Conservation (phyloP, 2,113 vertebrate species). For the Chrysemys picta region DNA sequence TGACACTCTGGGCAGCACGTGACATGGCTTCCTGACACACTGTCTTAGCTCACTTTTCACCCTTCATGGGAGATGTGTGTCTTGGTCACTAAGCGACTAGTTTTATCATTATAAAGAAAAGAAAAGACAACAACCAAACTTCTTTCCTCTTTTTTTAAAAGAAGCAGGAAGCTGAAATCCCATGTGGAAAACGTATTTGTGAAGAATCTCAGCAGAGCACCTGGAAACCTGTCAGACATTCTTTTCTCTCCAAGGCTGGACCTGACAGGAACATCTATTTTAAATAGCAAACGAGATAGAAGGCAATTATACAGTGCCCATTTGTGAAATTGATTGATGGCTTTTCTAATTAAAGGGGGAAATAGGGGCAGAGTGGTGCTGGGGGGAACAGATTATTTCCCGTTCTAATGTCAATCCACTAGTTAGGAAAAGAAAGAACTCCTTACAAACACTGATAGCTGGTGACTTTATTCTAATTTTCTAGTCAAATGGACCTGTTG, state of each 20-base stretch:
- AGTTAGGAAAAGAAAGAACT: background rate
- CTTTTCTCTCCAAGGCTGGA: background rate
- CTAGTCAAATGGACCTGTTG: background rate
- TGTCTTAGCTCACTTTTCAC: background rate
- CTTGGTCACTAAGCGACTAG: background rate
- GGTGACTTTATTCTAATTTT: background rate
- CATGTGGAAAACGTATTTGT: background rate
- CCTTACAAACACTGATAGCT: background rate
- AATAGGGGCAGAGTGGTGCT: fast-evolving
- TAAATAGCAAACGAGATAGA: fast-evolving
- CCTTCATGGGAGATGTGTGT: background rate
- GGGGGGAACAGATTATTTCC: background rate
- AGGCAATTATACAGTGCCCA: background rate
- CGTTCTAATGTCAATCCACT: background rate
- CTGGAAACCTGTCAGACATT: conserved; percentile 4
- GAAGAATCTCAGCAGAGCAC: background rate
- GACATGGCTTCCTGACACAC: background rate
- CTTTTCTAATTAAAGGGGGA: background rate
- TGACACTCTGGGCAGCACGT: background rate
- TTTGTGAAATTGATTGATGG: background rate
- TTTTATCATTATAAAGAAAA: background rate
- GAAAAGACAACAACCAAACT: background rate
- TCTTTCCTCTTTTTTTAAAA: background rate
- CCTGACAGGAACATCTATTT: background rate
- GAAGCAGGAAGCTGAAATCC: background rate